A percentile compares a stretch with the other conserved stretches of the same genome.
These are phyloP conservation scores for Drepana falcataria DNA, from an alignment of 2,888 invertebrate species.

Conservation along the genomic window DNA sequence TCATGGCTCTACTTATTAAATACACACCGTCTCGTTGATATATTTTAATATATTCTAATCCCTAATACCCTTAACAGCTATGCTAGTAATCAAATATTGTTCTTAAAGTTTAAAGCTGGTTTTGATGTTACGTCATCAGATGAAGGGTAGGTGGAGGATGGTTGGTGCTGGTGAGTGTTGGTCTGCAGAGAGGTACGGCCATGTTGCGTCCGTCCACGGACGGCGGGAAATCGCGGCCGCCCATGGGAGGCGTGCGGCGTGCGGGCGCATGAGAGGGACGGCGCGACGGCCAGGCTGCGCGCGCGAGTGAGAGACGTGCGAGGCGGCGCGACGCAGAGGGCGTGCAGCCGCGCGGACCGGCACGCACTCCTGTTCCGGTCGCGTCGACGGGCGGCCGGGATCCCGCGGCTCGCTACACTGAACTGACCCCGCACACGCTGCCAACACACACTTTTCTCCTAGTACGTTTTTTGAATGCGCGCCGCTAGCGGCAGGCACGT, in stretches of 20 bases:
- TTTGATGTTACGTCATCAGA: conserved; percentile 4
- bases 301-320: conserved; percentile 59
- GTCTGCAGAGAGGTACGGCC: conserved; percentile 60
- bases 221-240: conserved; percentile 76
- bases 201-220: conserved; percentile 64
- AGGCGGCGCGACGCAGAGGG: conserved; percentile 80
- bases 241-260: conserved; percentile 75
- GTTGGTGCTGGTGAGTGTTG: conserved; percentile 47
- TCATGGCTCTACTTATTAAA: no score
- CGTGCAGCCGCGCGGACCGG: conserved; percentile 70
- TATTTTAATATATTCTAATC: neutral
- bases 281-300: conserved; percentile 28
- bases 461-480: conserved; percentile 71
- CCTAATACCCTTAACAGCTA: no score
- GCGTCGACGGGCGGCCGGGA: conserved; percentile 77
- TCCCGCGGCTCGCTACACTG: conserved; percentile 71
- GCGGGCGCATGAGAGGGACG: conserved; percentile 52
- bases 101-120: neutral
- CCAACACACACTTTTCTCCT: conserved; percentile 61
- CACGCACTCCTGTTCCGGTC: conserved; percentile 77
- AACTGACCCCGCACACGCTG: conserved; percentile 63
- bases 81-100: neutral
- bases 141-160: conserved; percentile 10
- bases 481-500: conserved; percentile 71
- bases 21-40: no score